Base-by-base conservation (phyloP, 2,113 vertebrate species). In the Tenebrosternarchus preto region DNA sequence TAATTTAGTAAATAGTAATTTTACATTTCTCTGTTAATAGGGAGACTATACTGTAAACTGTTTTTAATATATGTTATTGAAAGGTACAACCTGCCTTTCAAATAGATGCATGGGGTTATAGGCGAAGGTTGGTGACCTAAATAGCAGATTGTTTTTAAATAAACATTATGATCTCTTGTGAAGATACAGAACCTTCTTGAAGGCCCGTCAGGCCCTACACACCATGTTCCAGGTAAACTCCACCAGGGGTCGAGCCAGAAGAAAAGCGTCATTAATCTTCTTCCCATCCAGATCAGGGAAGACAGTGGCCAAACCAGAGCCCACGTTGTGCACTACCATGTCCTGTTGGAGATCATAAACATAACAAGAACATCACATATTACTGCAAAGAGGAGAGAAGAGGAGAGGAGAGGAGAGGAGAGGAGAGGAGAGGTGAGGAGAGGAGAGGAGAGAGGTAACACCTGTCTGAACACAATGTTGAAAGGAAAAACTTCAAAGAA, bases 401-500 rank as follows among this genome's bases (percentile, higher is more conserved):
- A 39, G 4, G 3, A 22, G 67, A 43, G 17, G 20, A 50, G 24
- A 29, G 25, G 27, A 68, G 8, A 25, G 1, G 24, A 56, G 31
- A 36, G 0, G 53, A n/a, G 29, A 46, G 7, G 17, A 71, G 50
- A 74, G n/a, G 8, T 2, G 20, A 43, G 57, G 27, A 2, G 36
- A 22, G 43, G n/a, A 24, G 9, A 33, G 22, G 53, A 63, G 17
- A 71, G 25, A 3, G 15, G 29, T 31, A 27, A 56, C 81, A 90
- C 93, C 92, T 94, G 90, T 91, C 93, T 91, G 88, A 93, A 93
- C 75, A 93, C 91, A 11, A 92, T 90, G 85, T 93, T 94, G 70
- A 94, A 94, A 25, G 91, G 93, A 78, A 94, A 94, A 17, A 94
- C 91, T 59, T 93, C 92, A 73, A 93, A 93, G 90, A 93, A 94